Evolutionary conservation across 2,113 vertebrate species (phyloP).

Genomic region (Australoheros scitulus): DNA sequence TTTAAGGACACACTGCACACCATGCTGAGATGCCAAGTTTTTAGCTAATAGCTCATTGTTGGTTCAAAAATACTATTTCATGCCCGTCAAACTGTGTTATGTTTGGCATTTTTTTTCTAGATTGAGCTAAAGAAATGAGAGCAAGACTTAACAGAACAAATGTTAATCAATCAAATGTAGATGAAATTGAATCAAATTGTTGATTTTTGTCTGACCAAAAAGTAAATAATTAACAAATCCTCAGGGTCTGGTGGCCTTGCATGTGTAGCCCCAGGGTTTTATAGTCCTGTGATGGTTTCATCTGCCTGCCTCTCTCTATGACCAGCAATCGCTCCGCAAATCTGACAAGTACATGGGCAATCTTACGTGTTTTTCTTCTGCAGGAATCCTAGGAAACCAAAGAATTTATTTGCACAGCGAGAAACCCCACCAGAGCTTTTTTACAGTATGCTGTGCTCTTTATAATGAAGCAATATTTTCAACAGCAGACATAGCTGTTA

Average conservation of each 20-base stretch:
- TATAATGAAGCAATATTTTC: constrained; percentile 56
- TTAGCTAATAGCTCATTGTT: too few relatives aligned
- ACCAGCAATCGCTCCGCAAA: neutral
- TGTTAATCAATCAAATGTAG: neutral
- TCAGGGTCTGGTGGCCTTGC: neutral
- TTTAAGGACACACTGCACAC: neutral
- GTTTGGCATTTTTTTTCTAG: neutral
- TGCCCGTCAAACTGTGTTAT: neutral
- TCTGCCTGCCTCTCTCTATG: neutral
- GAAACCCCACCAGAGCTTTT: constrained; percentile 27
- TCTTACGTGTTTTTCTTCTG: neutral
- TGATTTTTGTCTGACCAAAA: neutral
- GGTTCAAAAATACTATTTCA: neutral
- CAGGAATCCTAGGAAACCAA: constrained; percentile 14
- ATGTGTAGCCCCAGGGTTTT: neutral
- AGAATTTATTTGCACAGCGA: constrained; percentile 19
- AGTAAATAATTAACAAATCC: neutral
- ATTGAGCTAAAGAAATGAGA: neutral
- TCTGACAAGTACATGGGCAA: neutral
- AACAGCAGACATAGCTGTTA: constrained; percentile 37
- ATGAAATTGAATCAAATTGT: neutral
- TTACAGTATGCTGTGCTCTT: constrained; percentile 21
- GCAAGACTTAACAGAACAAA: neutral
- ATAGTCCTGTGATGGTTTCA: neutral
- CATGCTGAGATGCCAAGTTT: too few relatives aligned